Percentiles rank a stretch among this genome's conserved stretches.
Conservation (phyloP, 2,797 vertebrate genomes). For the Pipistrellus pygmaeus region DNA sequence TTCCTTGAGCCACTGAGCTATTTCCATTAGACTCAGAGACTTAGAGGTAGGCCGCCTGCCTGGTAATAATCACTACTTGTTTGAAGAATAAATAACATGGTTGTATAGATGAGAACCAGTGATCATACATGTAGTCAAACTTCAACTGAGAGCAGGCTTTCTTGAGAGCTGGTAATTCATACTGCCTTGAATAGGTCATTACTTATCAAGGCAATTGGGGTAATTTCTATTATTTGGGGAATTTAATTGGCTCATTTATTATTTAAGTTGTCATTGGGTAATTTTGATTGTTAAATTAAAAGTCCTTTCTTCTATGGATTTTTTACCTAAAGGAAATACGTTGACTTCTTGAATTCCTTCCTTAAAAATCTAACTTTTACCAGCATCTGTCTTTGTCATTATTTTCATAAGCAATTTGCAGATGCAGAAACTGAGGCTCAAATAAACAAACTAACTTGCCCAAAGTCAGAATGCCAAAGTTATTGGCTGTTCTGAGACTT, state of each 20-base stretch:
- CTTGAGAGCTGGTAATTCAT: background rate
- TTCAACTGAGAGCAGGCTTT: background rate
- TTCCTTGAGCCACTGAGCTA: background rate
- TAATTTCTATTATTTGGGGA: background rate
- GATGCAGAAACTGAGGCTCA: background rate
- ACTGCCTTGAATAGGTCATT: background rate
- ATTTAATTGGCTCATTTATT: background rate
- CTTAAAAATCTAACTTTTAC: background rate
- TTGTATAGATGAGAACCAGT: background rate
- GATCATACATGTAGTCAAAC: background rate
- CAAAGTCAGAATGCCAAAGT: background rate
- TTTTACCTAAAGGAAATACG: background rate
- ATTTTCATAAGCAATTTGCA: background rate
- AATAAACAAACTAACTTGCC: background rate
- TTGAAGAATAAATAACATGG: background rate
- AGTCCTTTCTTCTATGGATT: background rate
- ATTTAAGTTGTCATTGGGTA: background rate
- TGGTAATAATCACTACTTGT: background rate
- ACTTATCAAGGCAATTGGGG: background rate
- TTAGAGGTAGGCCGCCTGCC: background rate
- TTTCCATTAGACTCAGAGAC: background rate
- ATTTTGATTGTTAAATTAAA: slow-evolving; percentile 36
- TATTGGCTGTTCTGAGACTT: background rate
- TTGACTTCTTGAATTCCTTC: background rate
- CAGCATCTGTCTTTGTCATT: background rate